Conservation (phyloP, 2,888 invertebrate species). For the Drosophila picticornis region DNA sequence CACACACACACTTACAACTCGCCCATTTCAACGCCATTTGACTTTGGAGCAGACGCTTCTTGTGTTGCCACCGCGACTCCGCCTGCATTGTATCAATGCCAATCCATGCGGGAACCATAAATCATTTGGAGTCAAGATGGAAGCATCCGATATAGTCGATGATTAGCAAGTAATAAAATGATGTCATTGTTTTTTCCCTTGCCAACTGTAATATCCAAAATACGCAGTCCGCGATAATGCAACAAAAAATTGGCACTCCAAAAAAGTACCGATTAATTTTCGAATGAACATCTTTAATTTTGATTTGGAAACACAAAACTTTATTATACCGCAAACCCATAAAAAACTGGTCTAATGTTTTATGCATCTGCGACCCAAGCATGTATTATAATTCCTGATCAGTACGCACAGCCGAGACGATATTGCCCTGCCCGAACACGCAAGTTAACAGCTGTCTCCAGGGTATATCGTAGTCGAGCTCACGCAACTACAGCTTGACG, state of each 20-base stretch:
- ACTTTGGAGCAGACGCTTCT: slow-evolving; percentile 14
- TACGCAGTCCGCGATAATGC: neutral
- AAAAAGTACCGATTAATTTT: neutral
- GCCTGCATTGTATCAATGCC: slow-evolving; percentile 67
- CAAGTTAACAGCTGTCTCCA: neutral
- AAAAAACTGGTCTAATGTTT: too few relatives aligned
- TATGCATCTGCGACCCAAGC: neutral
- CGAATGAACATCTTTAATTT: neutral
- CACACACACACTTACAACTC: neutral
- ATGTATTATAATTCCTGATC: neutral
- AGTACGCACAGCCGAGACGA: neutral
- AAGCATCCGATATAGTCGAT: slow-evolving; percentile 55
- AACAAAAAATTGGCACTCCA: neutral
- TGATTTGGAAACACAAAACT: neutral
- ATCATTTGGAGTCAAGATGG: slow-evolving; percentile 67
- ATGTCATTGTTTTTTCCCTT: slow-evolving; percentile 37
- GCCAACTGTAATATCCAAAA: slow-evolving; percentile 5
- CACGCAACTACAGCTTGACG: neutral
- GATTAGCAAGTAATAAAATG: slow-evolving; percentile 67
- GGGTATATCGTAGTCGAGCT: neutral
- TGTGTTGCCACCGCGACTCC: neutral
- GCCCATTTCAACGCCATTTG: neutral
- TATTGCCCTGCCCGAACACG: neutral
- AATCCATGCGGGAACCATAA: slow-evolving; percentile 68
- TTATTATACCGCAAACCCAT: neutral